Evolutionary conservation across 2,797 vertebrate species (phyloP), one percentile per base, ranked within the genome.

Genomic region (Garrulus glandarius): DNA sequence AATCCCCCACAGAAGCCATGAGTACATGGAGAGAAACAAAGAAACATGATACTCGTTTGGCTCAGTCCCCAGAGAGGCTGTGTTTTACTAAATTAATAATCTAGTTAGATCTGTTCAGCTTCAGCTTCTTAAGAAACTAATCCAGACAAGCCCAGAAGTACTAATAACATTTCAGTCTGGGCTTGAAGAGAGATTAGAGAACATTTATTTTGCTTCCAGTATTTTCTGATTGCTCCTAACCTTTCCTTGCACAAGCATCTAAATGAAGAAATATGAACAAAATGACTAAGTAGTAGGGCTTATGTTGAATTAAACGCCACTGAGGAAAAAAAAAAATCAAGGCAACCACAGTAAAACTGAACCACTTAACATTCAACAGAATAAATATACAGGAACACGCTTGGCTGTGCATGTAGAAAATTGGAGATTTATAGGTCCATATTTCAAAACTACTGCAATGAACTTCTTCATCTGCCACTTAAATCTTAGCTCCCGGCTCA

Each of bases 81-180:
- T 95, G 85, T 84, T 97, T 97, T 89, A 96, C 95, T 91, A 94
- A 91, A 95, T 89, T 93, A 93, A 95, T 96, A 90, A 96, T 72
- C 92, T 92, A 74, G 91, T 92, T 80, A 93, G 96, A 96, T 94
- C 93, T 94, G 65, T 88, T 95, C 81, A 49, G 88, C 88, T 94
- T 96, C 95, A 90, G 74, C 86, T 93, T 96, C 94, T 78, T 91
- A 94, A 96, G 93, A 80, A 83, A 90, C 74, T 94, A 97, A 96
- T 89, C 78, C 83, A 93, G 91, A 90, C 90, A 95, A 96, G 68
- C 63, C 59, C 63, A 64, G 34, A 57, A 93, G 71, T 72, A 94
- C 75, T 84, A 95, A 89, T 81, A 89, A 71, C 87, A 53, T 87
- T 93, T 57, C 59, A 82, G 36, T 43, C 44, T 46, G 65, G 68